These are phyloP conservation scores for Onychomys torridus DNA, from an alignment of 2,797 vertebrate genomes.

Conservation along the genomic window DNA sequence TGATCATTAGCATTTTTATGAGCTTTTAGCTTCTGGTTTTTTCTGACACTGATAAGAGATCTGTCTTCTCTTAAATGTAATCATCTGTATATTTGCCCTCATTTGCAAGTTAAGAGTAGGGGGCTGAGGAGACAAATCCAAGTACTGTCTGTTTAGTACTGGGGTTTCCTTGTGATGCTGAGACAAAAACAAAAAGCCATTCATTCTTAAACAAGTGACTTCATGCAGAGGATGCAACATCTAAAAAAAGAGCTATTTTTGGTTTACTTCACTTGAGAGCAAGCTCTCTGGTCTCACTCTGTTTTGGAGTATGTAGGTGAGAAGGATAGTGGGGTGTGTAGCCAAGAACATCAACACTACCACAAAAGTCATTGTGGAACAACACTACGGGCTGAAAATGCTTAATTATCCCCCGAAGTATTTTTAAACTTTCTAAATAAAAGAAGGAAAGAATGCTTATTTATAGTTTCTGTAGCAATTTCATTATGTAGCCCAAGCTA, in stretches of 20 bases:
- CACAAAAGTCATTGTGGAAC: background rate
- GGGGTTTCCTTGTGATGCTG: constrained; percentile 62
- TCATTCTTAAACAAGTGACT: constrained; percentile 74
- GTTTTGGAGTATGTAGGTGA: background rate
- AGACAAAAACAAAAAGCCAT: constrained; percentile 76
- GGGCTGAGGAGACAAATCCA: constrained; percentile 70
- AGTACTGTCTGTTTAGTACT: constrained; percentile 56
- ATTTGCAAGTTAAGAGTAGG: constrained; percentile 77
- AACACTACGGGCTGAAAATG: background rate
- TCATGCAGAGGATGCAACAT: constrained; percentile 34
- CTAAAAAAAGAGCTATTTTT: constrained; percentile 63
- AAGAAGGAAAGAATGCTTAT: background rate
- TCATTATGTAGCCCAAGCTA: background rate
- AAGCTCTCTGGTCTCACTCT: background rate
- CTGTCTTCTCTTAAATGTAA: constrained; percentile 80
- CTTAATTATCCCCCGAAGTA: background rate
- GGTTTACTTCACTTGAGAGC: constrained; percentile 27
- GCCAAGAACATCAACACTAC: rapidly evolving
- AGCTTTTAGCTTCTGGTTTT: constrained; percentile 76
- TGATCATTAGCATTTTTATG: constrained; percentile 82
- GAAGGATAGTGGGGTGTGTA: rapidly evolving
- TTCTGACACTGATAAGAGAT: constrained; percentile 76
- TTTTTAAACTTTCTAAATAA: background rate
- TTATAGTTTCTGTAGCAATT: background rate
- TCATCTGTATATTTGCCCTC: constrained; percentile 79